Base-by-base conservation (phyloP, 2,797 vertebrate species). In the Acanthurus leucopareius region DNA sequence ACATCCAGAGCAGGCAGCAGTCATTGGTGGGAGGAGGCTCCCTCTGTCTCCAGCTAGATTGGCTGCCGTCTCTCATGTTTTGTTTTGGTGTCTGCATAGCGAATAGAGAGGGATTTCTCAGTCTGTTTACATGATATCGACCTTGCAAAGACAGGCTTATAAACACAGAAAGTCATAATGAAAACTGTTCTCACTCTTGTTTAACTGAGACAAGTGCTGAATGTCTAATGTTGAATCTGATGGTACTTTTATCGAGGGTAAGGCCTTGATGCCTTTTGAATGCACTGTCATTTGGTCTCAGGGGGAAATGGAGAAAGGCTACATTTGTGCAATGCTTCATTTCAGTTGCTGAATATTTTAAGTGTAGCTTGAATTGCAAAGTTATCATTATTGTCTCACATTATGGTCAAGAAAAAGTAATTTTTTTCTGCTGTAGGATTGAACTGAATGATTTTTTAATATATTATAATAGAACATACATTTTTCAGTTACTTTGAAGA, bases 11-110 rank as follows among this genome's bases (percentile, higher is more conserved):
- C 79, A 83, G 85, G 70, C 88, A 77, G 82, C 40, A 78, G 75
- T 69, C 80, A 61, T 79, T 32, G 53, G 88, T 83, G 86, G 87
- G 89, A 79, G 89, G 91, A 91, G 89, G 86, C 75, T 68, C 53
- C 69, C 68, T 51, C 66, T 71, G 74, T 91, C 90, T 92, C 82
- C 73, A 63, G 67, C 66, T 72, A 80, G 79, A 89, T 89, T 91
- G 86, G 88, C 89, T 88, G 82, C 64, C 57, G 25, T 86, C 78
- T 77, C 76, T 77, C 45, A 19, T 88, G 85, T 86, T 88, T 88
- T 89, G 84, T 84, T 91, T 90, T 89, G 80, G 68, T 86, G 45
- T 82, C 75, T 69, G 64, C 62, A 45, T 58, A 47, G 79, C 53
- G 17, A 88, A 86, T 57, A 77, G 73, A 69, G 69, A 80, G 64